Conservation (phyloP, 2,113 vertebrate species). For the Xyliphius kryptos region DNA sequence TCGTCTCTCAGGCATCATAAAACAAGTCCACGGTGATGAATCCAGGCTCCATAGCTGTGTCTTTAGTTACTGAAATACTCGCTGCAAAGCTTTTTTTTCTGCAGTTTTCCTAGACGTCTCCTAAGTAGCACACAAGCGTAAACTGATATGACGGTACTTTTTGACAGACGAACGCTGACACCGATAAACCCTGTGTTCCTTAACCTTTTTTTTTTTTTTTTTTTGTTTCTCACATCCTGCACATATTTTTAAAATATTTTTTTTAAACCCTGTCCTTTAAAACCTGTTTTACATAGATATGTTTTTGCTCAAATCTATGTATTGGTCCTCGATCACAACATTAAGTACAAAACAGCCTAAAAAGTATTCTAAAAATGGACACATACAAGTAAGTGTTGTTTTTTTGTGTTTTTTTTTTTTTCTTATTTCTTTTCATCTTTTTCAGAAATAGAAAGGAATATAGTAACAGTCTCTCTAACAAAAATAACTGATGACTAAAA, state of each 20-base stretch:
- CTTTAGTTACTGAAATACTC: no score
- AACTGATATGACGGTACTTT: conserved; percentile 66
- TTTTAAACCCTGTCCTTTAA: conserved; percentile 65
- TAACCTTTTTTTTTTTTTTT: conserved; percentile 19
- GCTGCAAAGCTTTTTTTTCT: no score
- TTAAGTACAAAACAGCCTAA: conserved; percentile 71
- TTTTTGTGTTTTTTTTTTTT: conserved; percentile 49
- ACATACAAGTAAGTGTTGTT: conserved; percentile 53
- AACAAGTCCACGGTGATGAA: background rate
- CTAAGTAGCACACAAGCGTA: conserved; percentile 59
- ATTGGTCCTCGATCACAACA: conserved; percentile 72
- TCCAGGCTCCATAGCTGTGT: no score
- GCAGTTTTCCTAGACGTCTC: no score
- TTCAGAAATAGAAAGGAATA: conserved; percentile 55
- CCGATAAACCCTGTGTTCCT: conserved; percentile 53
- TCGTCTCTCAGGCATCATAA: conserved; percentile 55
- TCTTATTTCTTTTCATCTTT: conserved; percentile 48
- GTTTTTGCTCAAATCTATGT: conserved; percentile 68
- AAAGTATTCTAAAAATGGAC: conserved; percentile 69
- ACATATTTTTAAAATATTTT: conserved; percentile 6
- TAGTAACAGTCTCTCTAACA: conserved; percentile 70
- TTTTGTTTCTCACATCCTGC: conserved; percentile 45
- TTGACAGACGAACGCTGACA: conserved; percentile 56
- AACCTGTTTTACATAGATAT: conserved; percentile 57
- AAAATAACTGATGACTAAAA: conserved; percentile 54